These are phyloP conservation scores for Coregonus ussuriensis DNA, from an alignment of 2,797 vertebrate species.

Conservation along the genomic window DNA sequence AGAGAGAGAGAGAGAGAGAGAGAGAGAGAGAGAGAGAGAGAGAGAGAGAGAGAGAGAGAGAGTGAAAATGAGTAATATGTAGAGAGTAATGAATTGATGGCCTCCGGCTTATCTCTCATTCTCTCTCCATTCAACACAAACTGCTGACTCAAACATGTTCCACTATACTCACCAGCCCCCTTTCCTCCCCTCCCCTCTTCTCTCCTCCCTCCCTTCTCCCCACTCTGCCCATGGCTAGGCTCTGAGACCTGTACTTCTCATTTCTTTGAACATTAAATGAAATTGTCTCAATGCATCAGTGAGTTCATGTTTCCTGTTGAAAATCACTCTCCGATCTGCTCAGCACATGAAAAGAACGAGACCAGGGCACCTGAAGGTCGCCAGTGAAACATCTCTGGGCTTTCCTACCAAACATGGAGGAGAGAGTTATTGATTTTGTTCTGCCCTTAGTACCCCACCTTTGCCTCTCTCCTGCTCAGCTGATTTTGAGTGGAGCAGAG, in stretches of 20 bases:
- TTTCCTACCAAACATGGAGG: constrained; percentile 23
- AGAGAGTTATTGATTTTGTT: constrained; percentile 49
- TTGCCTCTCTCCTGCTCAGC: constrained; percentile 25
- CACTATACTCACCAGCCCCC: constrained; percentile 11
- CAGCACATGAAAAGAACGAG: constrained; percentile 50
- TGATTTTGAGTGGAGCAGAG: constrained; percentile 42
- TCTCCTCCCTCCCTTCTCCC: constrained; percentile 1
- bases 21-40: constrained; percentile 35
- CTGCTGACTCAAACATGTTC: constrained; percentile 65
- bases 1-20: constrained; percentile 25
- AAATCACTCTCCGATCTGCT: constrained; percentile 64
- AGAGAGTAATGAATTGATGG: constrained; percentile 61
- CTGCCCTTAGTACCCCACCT: constrained; percentile 20
- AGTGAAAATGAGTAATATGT: constrained; percentile 51
- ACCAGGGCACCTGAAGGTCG: constrained; percentile 38
- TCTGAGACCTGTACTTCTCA: constrained; percentile 47
- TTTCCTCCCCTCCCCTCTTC: background rate
- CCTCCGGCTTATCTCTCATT: constrained; percentile 61
- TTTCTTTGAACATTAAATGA: constrained; percentile 70
- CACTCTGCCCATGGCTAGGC: constrained; percentile 53
- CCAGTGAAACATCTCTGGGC: constrained; percentile 49
- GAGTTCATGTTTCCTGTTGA: constrained; percentile 58
- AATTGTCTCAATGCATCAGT: constrained; percentile 72
- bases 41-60: constrained; percentile 7
- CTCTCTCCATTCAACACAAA: constrained; percentile 63